These are phyloP conservation scores for Lynx canadensis DNA, from an alignment of 2,113 vertebrate genomes.

Conservation along the genomic window DNA sequence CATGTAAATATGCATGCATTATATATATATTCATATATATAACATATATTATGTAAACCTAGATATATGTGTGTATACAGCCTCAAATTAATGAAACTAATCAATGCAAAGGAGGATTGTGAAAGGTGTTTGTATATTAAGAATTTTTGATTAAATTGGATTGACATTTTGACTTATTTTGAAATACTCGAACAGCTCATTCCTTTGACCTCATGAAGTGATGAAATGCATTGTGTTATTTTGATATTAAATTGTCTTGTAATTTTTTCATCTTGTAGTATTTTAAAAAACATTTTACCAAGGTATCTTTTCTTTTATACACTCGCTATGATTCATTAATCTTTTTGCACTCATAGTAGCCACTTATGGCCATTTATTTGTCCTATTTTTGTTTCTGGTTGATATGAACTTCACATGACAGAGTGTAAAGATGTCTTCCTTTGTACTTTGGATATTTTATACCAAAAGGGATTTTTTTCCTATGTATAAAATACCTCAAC, in stretches of 20 bases:
- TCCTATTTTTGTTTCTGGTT: background rate
- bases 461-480: background rate
- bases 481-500: background rate
- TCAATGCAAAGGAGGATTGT: background rate
- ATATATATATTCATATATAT: background rate
- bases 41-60: background rate
- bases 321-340: background rate
- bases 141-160: background rate
- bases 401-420: background rate
- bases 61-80: accelerated
- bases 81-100: background rate
- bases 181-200: background rate
- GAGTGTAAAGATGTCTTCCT: background rate
- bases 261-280: background rate
- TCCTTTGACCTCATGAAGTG: background rate
- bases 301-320: background rate
- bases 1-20: background rate
- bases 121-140: background rate
- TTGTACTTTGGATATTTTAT: background rate
- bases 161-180: background rate
- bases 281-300: background rate
- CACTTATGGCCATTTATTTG: background rate
- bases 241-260: background rate
- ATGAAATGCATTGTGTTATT: background rate
- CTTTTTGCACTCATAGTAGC: background rate